Evolutionary conservation across 1,140 invertebrate genomes (phyloP), one percentile per base, ranked within the genome.

Genomic region (Rhysida immarginata): DNA sequence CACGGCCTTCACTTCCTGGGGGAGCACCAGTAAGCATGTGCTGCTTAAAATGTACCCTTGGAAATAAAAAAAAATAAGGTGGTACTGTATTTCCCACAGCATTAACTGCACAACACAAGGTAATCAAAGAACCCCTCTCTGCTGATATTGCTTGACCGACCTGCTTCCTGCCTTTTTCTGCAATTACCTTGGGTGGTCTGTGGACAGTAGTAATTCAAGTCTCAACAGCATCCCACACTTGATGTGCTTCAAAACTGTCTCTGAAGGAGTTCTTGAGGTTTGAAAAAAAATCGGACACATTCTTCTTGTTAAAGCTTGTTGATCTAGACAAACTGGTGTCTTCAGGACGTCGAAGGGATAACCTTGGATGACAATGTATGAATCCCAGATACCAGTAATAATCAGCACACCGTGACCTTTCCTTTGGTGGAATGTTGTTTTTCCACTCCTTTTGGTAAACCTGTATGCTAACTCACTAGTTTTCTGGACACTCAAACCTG

Each of bases 1-100:
- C 67, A 2, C 68, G 66, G 18, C 67, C 72, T 26, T 67, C 56
- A 16, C 70, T 64, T 18, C 68, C 68, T 48, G 67, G 56, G 43
- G 69, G 69, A 23, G 63, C 62, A 56, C 58, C 62, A 46, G 59
- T 62, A 2, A 66, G 21, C 69, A 73, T 62, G 26, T 58, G 49
- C n/a, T 61, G 55, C 53, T 63, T 61, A 53, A 59, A 64, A 45
- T 63, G 45, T 1, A 57, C 58, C 25, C 55, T 27, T 26, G 62
- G 58, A 42, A 63, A 63, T 14, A 61, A 48, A 29, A 60, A 56
- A 25, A 57, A 35, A n/a, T n/a, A n/a, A 18, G 57, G 60, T 44
- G 57, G 61, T 13, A 61, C 53, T 13, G 57, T 51, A 26, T 55
- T 55, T 8, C 61, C 59, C n/a, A 18, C 16, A 21, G 61, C 60